Percentiles rank a stretch among this genome's conserved stretches.
phyloP scores from a whole-genome alignment of 1,140 invertebrate species.

The Monomorium pharaonis region DNA sequence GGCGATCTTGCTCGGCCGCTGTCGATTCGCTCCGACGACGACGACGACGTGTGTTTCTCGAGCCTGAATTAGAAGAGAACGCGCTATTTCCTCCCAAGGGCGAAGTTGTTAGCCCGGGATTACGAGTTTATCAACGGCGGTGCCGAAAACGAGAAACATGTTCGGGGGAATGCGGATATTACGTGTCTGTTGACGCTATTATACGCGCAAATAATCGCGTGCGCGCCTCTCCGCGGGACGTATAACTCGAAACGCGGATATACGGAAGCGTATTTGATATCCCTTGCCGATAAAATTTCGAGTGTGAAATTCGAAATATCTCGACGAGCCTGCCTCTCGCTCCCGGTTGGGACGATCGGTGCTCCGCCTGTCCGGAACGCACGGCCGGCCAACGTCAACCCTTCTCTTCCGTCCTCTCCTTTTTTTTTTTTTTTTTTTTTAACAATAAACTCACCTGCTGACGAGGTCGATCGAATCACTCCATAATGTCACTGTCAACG shows the following conservation, averaged over 20 bases:
- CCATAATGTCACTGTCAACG: conserved; percentile 47
- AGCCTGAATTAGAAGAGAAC: neutral
- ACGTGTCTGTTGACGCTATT: neutral
- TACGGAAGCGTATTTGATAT: neutral
- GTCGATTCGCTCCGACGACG: neutral
- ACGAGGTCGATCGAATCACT: conserved; percentile 35
- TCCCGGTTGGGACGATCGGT: neutral
- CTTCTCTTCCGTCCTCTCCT: neutral
- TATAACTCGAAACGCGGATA: neutral
- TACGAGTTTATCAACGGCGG: neutral
- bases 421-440: neutral
- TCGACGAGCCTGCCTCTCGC: neutral
- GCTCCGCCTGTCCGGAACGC: neutral
- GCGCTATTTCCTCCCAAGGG: neutral
- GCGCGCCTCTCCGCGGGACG: neutral
- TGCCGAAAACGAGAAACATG: neutral
- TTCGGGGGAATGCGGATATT: no score
- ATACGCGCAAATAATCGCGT: no score
- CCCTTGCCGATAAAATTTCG: neutral
- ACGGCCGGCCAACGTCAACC: neutral
- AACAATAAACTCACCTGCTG: conserved; percentile 16
- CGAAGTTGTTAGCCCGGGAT: neutral
- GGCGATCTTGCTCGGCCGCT: no score
- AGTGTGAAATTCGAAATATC: neutral
- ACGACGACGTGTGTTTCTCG: neutral